Percentiles rank a stretch among this genome's conserved stretches.
These are phyloP conservation scores for Candidula unifasciata DNA, from an alignment of 2,888 invertebrate genomes.

Conservation along the genomic window DNA sequence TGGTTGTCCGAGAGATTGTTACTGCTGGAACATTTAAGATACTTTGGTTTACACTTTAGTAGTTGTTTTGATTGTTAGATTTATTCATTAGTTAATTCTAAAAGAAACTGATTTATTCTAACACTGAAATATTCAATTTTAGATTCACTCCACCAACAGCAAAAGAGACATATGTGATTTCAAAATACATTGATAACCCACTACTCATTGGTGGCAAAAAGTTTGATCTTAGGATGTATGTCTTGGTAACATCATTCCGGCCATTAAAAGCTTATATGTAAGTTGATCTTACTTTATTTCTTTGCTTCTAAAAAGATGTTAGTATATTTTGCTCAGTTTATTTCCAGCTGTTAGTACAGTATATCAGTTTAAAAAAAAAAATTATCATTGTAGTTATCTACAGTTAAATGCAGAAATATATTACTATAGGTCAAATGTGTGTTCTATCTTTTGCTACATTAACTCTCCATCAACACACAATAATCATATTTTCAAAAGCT, in stretches of 20 bases:
- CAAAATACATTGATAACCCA: constrained; percentile 97
- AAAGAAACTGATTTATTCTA: constrained; percentile 82
- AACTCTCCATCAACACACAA: too few species aligned
- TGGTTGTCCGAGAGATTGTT: too few species aligned
- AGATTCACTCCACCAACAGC: constrained; percentile 76
- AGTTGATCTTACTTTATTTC: constrained; percentile 56
- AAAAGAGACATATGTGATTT: constrained; percentile 88
- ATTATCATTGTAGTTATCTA: too few species aligned
- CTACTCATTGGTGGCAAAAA: constrained; percentile 96
- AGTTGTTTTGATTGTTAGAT: background rate
- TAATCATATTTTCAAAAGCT: too few species aligned
- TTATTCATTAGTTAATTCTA: constrained; percentile 67
- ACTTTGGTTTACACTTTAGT: background rate
- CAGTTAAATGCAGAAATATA: too few species aligned
- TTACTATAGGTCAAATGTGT: too few species aligned
- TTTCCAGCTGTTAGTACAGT: too few species aligned
- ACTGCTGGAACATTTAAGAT: background rate
- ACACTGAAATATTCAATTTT: constrained; percentile 31
- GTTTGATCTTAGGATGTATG: constrained; percentile 94
- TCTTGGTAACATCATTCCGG: constrained; percentile 93
- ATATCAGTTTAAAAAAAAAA: too few species aligned
- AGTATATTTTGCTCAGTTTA: too few species aligned
- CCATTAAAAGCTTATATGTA: constrained; percentile 91
- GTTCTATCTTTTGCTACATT: too few species aligned
- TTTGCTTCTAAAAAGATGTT: too few species aligned